phyloP scores from a whole-genome alignment of 2,113 vertebrate species.

The Eulemur rufifrons region DNA sequence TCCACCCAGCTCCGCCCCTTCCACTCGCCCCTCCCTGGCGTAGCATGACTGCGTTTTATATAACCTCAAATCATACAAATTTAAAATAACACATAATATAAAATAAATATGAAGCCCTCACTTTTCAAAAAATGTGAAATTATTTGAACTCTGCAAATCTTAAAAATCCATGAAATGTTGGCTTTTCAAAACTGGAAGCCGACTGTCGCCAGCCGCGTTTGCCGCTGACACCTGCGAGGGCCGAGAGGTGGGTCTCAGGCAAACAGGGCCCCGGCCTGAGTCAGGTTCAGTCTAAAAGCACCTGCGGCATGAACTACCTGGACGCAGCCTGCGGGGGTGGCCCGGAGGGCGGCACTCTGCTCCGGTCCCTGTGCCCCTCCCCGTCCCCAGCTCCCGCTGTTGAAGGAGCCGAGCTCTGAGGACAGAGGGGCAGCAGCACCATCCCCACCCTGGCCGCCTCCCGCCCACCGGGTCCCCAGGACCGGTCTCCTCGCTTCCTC shows the following conservation, averaged over 20 bases:
- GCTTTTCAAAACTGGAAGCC: background rate
- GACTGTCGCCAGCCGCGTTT: background rate
- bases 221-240: background rate
- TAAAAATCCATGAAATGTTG: conserved; percentile 1
- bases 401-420: background rate
- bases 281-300: background rate
- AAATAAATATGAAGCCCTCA: background rate
- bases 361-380: too few relatives aligned
- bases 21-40: background rate
- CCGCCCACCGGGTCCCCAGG: too few relatives aligned
- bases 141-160: background rate
- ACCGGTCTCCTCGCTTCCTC: background rate
- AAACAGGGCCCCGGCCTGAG: background rate
- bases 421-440: too few relatives aligned
- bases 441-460: background rate
- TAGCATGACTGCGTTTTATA: background rate
- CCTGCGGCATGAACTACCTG: fast-evolving
- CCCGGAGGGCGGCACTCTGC: background rate
- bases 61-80: background rate
- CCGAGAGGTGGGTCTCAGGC: background rate
- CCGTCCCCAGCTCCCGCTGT: background rate
- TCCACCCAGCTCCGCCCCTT: fast-evolving
- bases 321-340: too few relatives aligned
- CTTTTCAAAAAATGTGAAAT: background rate
- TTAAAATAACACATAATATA: background rate